phyloP scores from a whole-genome alignment of 2,888 invertebrate genomes.

The Kryphioiulus occultus region DNA sequence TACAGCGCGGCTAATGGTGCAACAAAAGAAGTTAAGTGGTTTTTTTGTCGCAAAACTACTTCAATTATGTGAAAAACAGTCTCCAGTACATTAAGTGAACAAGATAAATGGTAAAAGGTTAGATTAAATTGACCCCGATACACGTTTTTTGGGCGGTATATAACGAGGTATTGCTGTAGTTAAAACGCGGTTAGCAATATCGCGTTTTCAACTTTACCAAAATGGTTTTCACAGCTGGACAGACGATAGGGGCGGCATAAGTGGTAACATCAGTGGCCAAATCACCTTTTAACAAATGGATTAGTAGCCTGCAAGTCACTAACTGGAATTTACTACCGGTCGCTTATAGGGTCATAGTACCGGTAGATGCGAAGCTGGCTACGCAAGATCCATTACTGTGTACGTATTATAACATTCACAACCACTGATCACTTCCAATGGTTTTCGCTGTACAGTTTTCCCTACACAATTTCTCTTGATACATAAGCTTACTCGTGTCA shows the following conservation, averaged over 20 bases:
- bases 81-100: constrained; percentile 14
- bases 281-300: background rate
- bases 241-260: background rate
- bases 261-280: background rate
- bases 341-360: too few relatives aligned
- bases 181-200: background rate
- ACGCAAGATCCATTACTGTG: too few relatives aligned
- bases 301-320: background rate
- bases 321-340: background rate
- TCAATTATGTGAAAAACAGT: constrained; percentile 19
- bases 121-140: background rate
- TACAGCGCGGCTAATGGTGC: background rate
- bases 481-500: too few relatives aligned
- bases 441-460: too few relatives aligned
- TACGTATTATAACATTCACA: too few relatives aligned
- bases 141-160: background rate
- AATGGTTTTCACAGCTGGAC: background rate
- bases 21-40: background rate
- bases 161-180: background rate
- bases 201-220: background rate
- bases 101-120: constrained; percentile 24
- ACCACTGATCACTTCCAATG: too few relatives aligned
- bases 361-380: background rate
- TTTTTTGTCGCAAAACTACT: constrained; percentile 1
- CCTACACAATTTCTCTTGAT: too few relatives aligned